Evolutionary conservation across 2,113 vertebrate genomes (phyloP).

Genomic region (Boleophthalmus pectinirostris): DNA sequence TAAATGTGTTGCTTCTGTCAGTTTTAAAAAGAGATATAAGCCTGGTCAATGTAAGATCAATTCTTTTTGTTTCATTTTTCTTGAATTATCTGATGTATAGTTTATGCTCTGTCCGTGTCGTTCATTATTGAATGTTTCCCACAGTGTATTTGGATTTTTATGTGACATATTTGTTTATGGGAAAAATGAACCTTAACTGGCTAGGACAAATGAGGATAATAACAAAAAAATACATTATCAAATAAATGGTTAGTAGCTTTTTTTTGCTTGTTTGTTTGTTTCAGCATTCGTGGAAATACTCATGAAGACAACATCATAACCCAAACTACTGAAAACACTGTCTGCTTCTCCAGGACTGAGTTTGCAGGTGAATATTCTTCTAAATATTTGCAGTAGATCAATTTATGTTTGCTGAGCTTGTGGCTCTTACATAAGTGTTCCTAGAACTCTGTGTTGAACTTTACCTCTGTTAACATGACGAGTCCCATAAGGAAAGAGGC

Average conservation of each 20-base stretch:
- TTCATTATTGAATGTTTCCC: background rate
- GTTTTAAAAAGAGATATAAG: background rate
- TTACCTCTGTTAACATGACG: constrained; percentile 95
- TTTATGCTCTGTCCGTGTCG: background rate
- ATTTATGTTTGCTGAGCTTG: background rate
- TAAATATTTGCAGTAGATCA: background rate
- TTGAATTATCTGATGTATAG: background rate
- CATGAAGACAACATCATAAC: too few species aligned
- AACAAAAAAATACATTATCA: too few species aligned
- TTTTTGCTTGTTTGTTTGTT: too few species aligned
- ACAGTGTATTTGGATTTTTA: background rate
- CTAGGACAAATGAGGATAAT: too few species aligned
- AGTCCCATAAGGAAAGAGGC: constrained; percentile 87
- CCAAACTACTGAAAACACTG: background rate
- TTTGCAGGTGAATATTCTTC: background rate
- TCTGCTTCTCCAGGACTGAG: background rate
- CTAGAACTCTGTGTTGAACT: constrained; percentile 3
- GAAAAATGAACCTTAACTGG: too few species aligned
- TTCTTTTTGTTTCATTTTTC: too few species aligned
- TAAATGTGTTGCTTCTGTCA: background rate
- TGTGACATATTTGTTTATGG: too few species aligned
- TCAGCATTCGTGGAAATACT: too few species aligned
- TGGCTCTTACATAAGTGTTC: background rate
- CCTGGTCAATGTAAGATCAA: too few species aligned
- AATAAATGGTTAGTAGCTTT: too few species aligned